Evolutionary conservation across 2,888 invertebrate species (phyloP).

Genomic region (Stenoptilia bipunctidactyla): DNA sequence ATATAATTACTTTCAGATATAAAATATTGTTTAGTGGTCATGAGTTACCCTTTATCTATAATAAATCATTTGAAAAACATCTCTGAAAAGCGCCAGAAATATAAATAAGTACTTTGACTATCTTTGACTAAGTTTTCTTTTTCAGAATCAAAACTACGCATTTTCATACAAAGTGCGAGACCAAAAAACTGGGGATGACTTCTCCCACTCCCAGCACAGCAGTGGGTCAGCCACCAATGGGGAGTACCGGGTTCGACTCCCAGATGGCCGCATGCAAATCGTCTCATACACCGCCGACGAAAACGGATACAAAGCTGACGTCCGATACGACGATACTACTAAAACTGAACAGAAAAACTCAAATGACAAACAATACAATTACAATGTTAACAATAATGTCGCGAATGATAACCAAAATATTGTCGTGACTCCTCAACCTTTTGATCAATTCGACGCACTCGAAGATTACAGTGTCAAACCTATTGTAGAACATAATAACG

Average conservation of each 20-base stretch:
- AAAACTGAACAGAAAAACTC: conserved; percentile 22
- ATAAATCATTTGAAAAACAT: too few species aligned
- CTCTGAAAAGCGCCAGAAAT: too few species aligned
- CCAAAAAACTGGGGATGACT: conserved; percentile 74
- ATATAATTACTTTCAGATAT: too few species aligned
- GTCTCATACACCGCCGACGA: conserved; percentile 77
- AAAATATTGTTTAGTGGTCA: too few species aligned
- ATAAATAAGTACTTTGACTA: too few species aligned
- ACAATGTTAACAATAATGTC: conserved; percentile 16
- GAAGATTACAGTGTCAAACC: not conserved
- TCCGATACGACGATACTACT: conserved; percentile 68
- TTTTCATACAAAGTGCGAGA: conserved; percentile 77
- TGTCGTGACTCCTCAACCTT: conserved; percentile 5
- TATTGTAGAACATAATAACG: conserved; percentile 3
- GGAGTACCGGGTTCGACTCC: conserved; percentile 76
- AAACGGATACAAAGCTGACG: conserved; percentile 76
- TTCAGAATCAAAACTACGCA: conserved; percentile 70
- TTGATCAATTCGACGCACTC: not conserved
- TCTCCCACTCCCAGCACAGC: conserved; percentile 75
- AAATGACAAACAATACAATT: conserved; percentile 15
- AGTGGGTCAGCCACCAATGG: conserved; percentile 75
- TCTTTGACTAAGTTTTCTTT: too few species aligned
- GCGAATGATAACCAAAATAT: conserved; percentile 16
- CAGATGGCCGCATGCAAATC: conserved; percentile 75
- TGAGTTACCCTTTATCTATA: too few species aligned